Evolutionary conservation across 2,888 invertebrate genomes (phyloP), one percentile per base, ranked within the genome.

Genomic region (Protula sp.): DNA sequence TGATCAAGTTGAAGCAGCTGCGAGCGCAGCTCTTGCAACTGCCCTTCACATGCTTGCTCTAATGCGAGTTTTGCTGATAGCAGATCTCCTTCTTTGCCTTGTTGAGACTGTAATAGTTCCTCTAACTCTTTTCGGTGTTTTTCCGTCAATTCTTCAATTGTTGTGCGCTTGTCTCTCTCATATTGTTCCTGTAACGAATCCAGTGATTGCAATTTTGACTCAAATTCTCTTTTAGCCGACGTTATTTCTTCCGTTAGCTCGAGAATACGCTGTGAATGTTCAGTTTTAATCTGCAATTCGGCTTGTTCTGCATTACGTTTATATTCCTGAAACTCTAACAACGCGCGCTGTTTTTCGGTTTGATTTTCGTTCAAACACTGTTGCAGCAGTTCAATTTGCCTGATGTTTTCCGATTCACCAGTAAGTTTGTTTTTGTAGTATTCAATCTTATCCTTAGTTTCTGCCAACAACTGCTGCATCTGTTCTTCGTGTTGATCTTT

Each of bases 401-500:
- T 38, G 38, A 38, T 9, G 38, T 38, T 38, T 38, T 9, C 9
- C 9, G 38, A 38, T 19, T 45, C 54, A n/a, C 28, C n/a, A 19
- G 31, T 19, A 28, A 54, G 54, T 38, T 54, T 56, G 19, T 53
- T 26, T 60, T 73, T 73, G 60, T 71, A 76, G 2, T 68, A 47
- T 29, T 67, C 64, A 24, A 80, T 60, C 69, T 77, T 79, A 52
- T 70, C 67, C 56, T 72, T 75, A 5, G 75, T 74, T 55, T 79
- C 78, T n/a, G 72, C 69, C 55, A 77, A 64, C 19, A 81, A 62
- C 55, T 74, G 73, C 57, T 76, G 73, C 47, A 78, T 68, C 59
- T 80, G 76, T 55, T 75, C 74, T 61, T 78, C 78, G 71, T 80
- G 76, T 47, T 78, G 77, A 24, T 77, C 76, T 62, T 74, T 73